A percentile compares a stretch with the other conserved stretches of the same genome.
Evolutionary conservation across 2,113 vertebrate species (phyloP).

Genomic region (Eubucco bourcierii): DNA sequence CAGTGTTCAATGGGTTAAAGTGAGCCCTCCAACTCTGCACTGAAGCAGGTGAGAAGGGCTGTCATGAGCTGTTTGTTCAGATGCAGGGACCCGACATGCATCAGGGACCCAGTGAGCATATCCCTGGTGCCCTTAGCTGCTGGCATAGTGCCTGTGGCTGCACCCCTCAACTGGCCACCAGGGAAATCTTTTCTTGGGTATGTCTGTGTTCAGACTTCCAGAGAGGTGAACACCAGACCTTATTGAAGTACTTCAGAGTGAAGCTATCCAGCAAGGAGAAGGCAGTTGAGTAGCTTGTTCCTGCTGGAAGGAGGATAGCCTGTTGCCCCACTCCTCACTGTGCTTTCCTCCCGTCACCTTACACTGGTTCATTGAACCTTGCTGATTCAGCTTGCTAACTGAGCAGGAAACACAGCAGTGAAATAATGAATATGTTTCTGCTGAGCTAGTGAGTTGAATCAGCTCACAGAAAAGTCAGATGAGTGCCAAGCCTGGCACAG

Average conservation of each 20-base stretch:
- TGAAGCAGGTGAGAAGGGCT: neutral
- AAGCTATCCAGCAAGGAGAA: neutral
- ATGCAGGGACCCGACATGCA: neutral
- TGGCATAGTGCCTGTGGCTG: neutral
- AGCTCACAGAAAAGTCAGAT: neutral
- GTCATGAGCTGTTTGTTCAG: neutral
- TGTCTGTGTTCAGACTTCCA: neutral
- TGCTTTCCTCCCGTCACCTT: neutral
- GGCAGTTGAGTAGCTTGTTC: neutral
- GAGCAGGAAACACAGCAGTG: neutral
- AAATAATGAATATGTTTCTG: neutral
- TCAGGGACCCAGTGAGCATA: neutral
- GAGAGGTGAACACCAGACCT: neutral
- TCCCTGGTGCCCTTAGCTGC: neutral
- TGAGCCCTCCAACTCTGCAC: neutral
- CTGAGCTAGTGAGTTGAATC: neutral
- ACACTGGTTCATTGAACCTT: neutral
- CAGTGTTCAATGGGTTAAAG: neutral
- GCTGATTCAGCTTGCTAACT: neutral
- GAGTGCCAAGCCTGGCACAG: neutral
- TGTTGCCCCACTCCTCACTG: accelerated
- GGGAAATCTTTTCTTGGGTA: neutral
- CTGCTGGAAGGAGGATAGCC: neutral
- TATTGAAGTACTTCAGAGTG: neutral
- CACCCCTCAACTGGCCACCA: neutral